A percentile compares a stretch with the other conserved stretches of the same genome.
Evolutionary conservation across 2,797 vertebrate genomes (phyloP).

Genomic region (Tragelaphus eurycerus): DNA sequence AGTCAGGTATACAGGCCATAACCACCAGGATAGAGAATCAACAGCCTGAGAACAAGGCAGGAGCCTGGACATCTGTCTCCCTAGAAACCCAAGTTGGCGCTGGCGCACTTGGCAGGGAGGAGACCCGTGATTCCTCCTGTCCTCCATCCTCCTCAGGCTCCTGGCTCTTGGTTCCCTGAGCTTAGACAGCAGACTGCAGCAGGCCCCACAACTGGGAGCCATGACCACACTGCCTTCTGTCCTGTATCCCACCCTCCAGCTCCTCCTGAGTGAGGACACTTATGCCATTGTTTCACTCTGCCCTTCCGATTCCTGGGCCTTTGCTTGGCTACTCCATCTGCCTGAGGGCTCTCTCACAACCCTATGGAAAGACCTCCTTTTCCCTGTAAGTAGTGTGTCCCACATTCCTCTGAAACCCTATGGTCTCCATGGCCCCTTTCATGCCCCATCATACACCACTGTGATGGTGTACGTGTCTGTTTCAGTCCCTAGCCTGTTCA

Average conservation of each 20-base stretch:
- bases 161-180: background rate
- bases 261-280: background rate
- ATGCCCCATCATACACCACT: background rate
- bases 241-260: fast-evolving
- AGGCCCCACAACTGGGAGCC: fast-evolving
- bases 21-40: background rate
- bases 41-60: background rate
- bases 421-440: background rate
- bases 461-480: background rate
- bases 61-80: fast-evolving
- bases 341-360: background rate
- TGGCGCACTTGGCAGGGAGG: background rate
- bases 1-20: background rate
- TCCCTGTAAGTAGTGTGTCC: background rate
- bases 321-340: background rate
- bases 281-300: fast-evolving
- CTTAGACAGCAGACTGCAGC: background rate
- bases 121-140: background rate
- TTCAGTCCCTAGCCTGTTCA: background rate
- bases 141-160: background rate
- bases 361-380: background rate
- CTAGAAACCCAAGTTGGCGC: background rate
- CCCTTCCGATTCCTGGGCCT: background rate
- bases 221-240: too few relatives aligned
- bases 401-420: background rate